Evolutionary conservation across 1,140 invertebrate genomes (phyloP).

Genomic region (Zaprionus gabonicus): DNA sequence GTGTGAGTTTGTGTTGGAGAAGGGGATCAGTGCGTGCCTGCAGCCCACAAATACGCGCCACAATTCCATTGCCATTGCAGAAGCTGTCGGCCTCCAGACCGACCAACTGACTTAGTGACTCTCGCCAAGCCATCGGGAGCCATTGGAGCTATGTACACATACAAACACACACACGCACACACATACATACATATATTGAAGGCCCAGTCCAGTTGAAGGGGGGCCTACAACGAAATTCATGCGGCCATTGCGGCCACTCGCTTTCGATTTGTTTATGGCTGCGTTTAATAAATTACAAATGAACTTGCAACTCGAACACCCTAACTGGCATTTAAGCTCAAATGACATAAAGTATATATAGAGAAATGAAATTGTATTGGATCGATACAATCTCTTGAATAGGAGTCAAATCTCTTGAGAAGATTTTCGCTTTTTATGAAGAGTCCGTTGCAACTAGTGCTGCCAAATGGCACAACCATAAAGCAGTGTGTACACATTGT

Average conservation of each 20-base stretch:
- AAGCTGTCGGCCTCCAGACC: conserved; percentile 17
- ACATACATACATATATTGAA: not conserved
- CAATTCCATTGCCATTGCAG: conserved; percentile 65
- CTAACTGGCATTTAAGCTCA: conserved; percentile 2
- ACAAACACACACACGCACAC: not conserved
- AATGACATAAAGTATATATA: conserved; percentile 31
- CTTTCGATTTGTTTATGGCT: conserved; percentile 78
- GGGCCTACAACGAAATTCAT: conserved; percentile 73
- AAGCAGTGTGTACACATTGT: not conserved
- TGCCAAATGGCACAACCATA: not conserved
- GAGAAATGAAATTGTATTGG: conserved; percentile 1
- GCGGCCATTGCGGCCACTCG: conserved; percentile 63
- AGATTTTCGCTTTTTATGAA: not conserved
- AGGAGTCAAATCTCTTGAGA: not conserved
- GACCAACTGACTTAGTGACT: conserved; percentile 69
- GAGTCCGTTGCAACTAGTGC: not conserved
- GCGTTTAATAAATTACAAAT: conserved; percentile 77
- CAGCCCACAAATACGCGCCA: conserved; percentile 73
- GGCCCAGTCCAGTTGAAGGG: conserved; percentile 8
- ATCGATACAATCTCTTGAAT: not conserved
- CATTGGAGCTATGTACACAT: not conserved
- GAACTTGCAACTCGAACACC: conserved; percentile 52
- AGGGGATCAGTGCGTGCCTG: conserved; percentile 58
- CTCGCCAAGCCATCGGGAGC: conserved; percentile 16
- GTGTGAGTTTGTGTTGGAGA: not conserved